These are phyloP conservation scores for Melopsittacus undulatus DNA, from an alignment of 2,797 vertebrate genomes.

Conservation along the genomic window DNA sequence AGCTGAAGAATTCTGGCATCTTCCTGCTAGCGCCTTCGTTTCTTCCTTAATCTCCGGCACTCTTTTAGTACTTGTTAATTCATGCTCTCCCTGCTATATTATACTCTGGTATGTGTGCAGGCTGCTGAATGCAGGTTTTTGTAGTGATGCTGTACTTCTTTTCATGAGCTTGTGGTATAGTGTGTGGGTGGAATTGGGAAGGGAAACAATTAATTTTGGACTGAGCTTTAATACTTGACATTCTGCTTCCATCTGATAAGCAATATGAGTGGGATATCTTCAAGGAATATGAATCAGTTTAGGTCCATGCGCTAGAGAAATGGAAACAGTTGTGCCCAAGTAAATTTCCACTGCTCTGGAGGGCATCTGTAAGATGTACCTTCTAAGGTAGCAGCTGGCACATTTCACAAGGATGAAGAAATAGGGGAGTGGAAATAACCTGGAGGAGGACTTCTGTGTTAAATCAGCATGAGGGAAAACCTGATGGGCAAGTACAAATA, in stretches of 20 bases:
- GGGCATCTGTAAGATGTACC: neutral
- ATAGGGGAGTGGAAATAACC: neutral
- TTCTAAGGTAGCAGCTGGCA: neutral
- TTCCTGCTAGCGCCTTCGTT: neutral
- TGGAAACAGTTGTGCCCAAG: neutral
- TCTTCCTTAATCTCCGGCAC: neutral
- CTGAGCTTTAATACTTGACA: slow-evolving; percentile 58
- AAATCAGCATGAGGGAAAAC: neutral
- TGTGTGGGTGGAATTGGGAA: slow-evolving; percentile 53
- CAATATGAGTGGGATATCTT: slow-evolving; percentile 15
- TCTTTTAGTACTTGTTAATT: slow-evolving; percentile 35
- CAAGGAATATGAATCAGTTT: slow-evolving; percentile 23
- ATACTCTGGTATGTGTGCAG: neutral
- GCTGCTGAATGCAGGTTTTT: slow-evolving; percentile 32
- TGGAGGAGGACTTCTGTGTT: neutral
- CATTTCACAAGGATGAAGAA: neutral
- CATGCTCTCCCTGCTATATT: neutral
- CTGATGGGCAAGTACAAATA: neutral
- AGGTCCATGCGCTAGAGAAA: neutral
- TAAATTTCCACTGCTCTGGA: slow-evolving; percentile 44
- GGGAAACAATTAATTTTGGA: slow-evolving; percentile 66
- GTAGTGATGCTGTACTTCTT: slow-evolving; percentile 29
- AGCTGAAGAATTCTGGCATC: slow-evolving; percentile 1
- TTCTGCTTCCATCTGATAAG: slow-evolving; percentile 65
- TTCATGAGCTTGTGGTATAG: slow-evolving; percentile 23